phyloP scores from a whole-genome alignment of 2,888 invertebrate genomes.

The Eristalis pertinax region DNA sequence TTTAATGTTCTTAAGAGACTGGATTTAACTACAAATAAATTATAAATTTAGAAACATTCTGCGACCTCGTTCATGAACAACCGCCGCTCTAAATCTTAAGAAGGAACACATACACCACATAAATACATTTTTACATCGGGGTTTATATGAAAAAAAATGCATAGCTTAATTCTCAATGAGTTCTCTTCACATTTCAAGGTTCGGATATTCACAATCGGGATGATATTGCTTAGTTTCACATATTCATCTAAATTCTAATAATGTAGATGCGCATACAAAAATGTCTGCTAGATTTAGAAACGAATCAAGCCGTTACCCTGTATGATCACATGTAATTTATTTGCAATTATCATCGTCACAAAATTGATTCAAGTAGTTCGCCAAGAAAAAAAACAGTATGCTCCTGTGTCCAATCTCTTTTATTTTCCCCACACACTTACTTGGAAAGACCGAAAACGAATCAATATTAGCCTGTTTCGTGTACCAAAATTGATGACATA shows the following conservation, averaged over 20 bases:
- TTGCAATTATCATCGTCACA: conserved; percentile 17
- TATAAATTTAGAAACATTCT: background rate
- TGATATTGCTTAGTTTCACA: background rate
- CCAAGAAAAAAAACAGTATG: conserved; percentile 1
- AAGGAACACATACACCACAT: background rate
- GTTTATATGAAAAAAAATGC: background rate
- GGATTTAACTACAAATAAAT: no score
- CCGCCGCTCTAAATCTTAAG: background rate
- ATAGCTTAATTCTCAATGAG: background rate
- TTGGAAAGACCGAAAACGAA: conserved; percentile 3
- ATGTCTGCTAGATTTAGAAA: background rate
- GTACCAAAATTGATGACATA: conserved; percentile 58
- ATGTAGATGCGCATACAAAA: background rate
- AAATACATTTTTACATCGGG: background rate
- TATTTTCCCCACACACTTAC: background rate
- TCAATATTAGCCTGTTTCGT: conserved; percentile 48
- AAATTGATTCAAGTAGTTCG: conserved; percentile 37
- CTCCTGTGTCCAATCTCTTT: conserved; percentile 5
- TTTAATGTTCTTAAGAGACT: no score
- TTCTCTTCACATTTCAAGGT: background rate
- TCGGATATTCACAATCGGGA: background rate
- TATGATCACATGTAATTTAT: conserved; percentile 35
- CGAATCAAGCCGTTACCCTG: background rate
- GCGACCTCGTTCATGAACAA: background rate
- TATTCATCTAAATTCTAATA: background rate